phyloP scores from a whole-genome alignment of 2,113 vertebrate species.

The Anhinga rufa region DNA sequence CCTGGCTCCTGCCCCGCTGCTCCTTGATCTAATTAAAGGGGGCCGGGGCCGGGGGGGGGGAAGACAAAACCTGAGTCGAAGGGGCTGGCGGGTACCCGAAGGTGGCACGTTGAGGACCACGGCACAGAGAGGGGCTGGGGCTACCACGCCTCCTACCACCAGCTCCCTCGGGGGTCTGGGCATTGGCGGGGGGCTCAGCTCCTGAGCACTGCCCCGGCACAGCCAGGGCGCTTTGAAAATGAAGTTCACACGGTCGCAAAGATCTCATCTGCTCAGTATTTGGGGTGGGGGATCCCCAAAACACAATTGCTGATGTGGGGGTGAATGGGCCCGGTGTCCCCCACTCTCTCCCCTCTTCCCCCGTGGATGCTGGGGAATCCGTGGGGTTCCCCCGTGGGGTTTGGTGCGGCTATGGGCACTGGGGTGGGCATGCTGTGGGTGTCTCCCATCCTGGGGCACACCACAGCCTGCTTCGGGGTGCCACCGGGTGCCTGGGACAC shows the following conservation, averaged over 20 bases:
- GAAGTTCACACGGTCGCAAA: fast-evolving
- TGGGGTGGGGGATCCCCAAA: neutral
- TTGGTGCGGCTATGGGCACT: neutral
- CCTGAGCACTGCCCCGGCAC: neutral
- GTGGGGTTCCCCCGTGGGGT: fast-evolving
- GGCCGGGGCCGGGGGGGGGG: neutral
- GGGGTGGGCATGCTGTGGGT: neutral
- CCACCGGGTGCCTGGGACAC: neutral
- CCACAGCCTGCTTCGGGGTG: neutral
- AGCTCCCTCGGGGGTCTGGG: neutral
- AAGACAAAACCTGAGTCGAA: neutral
- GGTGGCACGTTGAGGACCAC: neutral
- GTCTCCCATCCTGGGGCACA: neutral
- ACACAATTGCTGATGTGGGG: too few species aligned
- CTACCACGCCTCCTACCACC: fast-evolving
- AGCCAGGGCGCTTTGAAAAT: neutral
- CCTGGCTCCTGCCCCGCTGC: conserved; percentile 27
- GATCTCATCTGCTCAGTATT: neutral
- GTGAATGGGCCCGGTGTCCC: neutral
- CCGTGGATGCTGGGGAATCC: too few species aligned
- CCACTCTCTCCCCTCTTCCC: neutral
- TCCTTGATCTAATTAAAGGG: conserved; percentile 44
- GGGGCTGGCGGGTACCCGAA: neutral
- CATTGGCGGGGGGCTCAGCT: neutral
- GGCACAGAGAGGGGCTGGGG: fast-evolving